phyloP scores from a whole-genome alignment of 2,797 vertebrate species.

The Etheostoma perlongum region DNA sequence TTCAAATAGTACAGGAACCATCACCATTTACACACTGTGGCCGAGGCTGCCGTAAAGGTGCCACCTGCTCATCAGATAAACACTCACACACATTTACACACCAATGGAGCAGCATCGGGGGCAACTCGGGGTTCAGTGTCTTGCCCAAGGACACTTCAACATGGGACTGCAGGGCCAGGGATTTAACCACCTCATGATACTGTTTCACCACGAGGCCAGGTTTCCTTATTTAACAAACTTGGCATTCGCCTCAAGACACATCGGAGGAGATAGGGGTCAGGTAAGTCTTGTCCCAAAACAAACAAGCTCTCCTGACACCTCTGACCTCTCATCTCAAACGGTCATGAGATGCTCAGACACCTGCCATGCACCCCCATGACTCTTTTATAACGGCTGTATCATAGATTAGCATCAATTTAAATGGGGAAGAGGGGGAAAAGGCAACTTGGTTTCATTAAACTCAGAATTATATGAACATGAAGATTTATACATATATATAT shows the following conservation, averaged over 20 bases:
- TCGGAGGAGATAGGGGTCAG: constrained; percentile 8
- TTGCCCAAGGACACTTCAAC: no score
- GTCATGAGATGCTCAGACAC: constrained; percentile 54
- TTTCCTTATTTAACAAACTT: constrained; percentile 24
- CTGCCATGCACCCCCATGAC: constrained; percentile 41
- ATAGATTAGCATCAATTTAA: constrained; percentile 23
- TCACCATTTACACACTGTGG: no score
- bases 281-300: constrained; percentile 55
- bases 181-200: neutral
- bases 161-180: no score
- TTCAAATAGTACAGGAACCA: no score
- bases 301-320: constrained; percentile 41
- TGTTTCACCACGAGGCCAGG: neutral
- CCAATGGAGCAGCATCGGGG: no score
- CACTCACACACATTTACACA: no score
- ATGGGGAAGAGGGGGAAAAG: no score
- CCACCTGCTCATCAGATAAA: no score
- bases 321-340: constrained; percentile 35
- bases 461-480: neutral
- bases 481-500: neutral
- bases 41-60: no score
- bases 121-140: no score
- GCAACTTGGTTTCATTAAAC: neutral
- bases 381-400: constrained; percentile 44
- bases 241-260: constrained; percentile 15